Conservation (phyloP, 2,888 invertebrate species). For the Cerastis leucographa region DNA sequence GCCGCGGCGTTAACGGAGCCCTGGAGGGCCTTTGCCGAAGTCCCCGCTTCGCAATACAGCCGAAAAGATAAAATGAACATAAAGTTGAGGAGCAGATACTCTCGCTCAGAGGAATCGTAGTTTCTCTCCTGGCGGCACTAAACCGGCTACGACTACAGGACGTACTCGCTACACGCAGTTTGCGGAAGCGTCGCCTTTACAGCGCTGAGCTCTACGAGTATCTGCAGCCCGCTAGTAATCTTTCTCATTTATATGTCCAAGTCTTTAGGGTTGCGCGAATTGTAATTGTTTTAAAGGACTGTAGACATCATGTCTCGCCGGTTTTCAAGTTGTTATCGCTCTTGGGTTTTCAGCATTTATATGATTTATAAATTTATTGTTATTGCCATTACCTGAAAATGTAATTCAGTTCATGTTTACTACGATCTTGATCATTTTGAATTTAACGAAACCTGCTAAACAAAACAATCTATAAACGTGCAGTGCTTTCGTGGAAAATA, state of each 20-base stretch:
- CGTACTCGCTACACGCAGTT: slow-evolving; percentile 80
- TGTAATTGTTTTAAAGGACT: slow-evolving; percentile 22
- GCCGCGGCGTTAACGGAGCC: slow-evolving; percentile 88
- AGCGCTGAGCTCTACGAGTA: slow-evolving; percentile 23
- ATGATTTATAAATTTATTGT: background rate
- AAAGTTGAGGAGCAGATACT: slow-evolving; percentile 89
- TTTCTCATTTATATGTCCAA: slow-evolving; percentile 20
- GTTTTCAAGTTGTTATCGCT: background rate
- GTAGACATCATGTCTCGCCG: no score
- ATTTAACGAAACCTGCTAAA: background rate
- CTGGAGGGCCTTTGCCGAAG: slow-evolving; percentile 87
- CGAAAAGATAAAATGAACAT: slow-evolving; percentile 91
- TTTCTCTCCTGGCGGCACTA: slow-evolving; percentile 88
- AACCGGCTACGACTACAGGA: slow-evolving; percentile 77
- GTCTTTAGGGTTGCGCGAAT: slow-evolving; percentile 7
- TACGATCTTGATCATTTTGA: background rate
- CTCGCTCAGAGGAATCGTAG: slow-evolving; percentile 89
- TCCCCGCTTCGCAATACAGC: slow-evolving; percentile 88
- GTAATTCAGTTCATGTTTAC: background rate
- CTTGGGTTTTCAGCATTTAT: background rate
- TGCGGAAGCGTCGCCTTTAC: slow-evolving; percentile 72
- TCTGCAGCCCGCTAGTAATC: slow-evolving; percentile 35
- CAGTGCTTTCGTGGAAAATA: background rate
- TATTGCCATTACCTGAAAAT: background rate
- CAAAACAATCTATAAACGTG: background rate